A percentile compares a stretch with the other conserved stretches of the same genome.
Evolutionary conservation across 2,888 invertebrate genomes (phyloP).

Genomic region (Epistrophe eligans): DNA sequence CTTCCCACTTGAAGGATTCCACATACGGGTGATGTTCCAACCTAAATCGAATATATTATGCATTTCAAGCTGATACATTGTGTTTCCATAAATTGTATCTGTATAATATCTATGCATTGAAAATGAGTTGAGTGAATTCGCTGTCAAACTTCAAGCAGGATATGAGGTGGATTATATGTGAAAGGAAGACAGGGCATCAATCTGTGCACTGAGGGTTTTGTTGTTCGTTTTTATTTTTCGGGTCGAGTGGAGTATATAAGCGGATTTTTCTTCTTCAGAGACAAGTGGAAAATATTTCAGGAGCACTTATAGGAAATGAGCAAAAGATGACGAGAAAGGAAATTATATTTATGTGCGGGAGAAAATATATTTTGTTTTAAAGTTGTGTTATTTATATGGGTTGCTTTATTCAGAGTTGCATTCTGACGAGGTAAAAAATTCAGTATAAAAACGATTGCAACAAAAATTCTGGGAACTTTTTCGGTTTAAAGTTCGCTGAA

Average conservation of each 20-base stretch:
- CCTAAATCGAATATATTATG: slow-evolving; percentile 39
- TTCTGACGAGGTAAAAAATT: not conserved
- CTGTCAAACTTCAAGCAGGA: slow-evolving; percentile 43
- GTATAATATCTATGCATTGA: slow-evolving; percentile 48
- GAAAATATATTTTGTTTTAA: slow-evolving; percentile 4
- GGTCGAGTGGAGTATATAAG: slow-evolving; percentile 41
- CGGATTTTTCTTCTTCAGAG: slow-evolving; percentile 40
- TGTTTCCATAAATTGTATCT: slow-evolving; percentile 55
- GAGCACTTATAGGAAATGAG: slow-evolving; percentile 39
- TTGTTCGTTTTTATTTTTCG: slow-evolving; percentile 11
- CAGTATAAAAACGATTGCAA: no score
- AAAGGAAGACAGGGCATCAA: slow-evolving; percentile 33
- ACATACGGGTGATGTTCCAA: not conserved
- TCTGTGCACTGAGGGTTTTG: slow-evolving; percentile 31
- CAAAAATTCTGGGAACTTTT: no score
- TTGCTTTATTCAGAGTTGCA: not conserved
- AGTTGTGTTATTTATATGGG: not conserved
- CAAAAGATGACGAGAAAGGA: slow-evolving; percentile 23
- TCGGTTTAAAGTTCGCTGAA: no score
- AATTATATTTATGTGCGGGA: slow-evolving; percentile 2
- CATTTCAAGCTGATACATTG: slow-evolving; percentile 44
- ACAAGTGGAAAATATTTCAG: slow-evolving; percentile 48
- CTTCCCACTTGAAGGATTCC: not conserved
- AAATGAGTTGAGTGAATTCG: slow-evolving; percentile 55
- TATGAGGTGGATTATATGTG: slow-evolving; percentile 9